phyloP scores from a whole-genome alignment of 2,113 vertebrate genomes.

The Isurus oxyrinchus region DNA sequence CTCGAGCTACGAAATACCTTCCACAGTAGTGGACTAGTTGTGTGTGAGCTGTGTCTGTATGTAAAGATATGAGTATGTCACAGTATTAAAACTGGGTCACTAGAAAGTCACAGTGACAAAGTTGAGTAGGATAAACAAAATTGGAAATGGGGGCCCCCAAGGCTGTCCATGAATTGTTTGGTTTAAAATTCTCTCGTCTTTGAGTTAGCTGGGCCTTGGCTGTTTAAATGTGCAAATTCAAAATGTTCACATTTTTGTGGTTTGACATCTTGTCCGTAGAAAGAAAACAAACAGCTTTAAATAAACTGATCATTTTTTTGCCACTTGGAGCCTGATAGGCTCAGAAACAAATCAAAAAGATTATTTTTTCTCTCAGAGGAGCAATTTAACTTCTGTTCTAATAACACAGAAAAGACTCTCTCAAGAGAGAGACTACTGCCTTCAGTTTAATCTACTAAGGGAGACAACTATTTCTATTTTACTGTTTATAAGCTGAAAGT shows the following conservation, averaged over 20 bases:
- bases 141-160: neutral
- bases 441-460: neutral
- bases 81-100: neutral
- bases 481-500: neutral
- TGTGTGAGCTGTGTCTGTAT: neutral
- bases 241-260: neutral
- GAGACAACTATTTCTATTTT: neutral
- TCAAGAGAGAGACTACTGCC: neutral
- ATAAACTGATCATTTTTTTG: neutral
- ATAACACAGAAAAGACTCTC: neutral
- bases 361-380: neutral
- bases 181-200: neutral
- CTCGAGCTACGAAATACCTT: neutral
- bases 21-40: neutral
- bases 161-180: neutral
- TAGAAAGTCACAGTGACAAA: neutral
- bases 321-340: neutral
- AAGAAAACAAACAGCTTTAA: neutral
- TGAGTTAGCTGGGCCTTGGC: neutral
- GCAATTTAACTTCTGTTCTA: neutral
- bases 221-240: neutral
- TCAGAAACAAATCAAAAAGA: neutral
- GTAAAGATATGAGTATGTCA: neutral
- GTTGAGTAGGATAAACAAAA: neutral
- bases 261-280: too few species aligned